A percentile compares a stretch with the other conserved stretches of the same genome.
Evolutionary conservation across 2,888 invertebrate genomes (phyloP).

Genomic region (Leptogaster cylindrica): DNA sequence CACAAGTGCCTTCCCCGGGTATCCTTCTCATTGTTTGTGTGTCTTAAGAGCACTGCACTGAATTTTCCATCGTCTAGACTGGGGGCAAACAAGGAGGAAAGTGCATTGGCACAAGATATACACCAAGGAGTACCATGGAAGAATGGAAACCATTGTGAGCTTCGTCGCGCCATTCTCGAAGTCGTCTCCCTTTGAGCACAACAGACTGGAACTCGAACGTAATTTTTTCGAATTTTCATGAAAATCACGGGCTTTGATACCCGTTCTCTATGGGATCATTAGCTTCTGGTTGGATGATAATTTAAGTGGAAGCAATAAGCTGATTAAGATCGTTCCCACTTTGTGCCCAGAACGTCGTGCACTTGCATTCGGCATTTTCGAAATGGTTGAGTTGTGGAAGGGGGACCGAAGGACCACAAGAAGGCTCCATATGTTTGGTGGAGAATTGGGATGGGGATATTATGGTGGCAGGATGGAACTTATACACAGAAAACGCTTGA

Average conservation of each 20-base stretch:
- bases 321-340: slow-evolving; percentile 26
- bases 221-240: slow-evolving; percentile 30
- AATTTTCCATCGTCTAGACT: slow-evolving; percentile 46
- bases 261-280: slow-evolving; percentile 13
- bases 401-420: too few relatives aligned
- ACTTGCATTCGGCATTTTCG: too few relatives aligned
- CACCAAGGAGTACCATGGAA: slow-evolving; percentile 31
- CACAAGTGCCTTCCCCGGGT: slow-evolving; percentile 23
- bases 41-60: slow-evolving; percentile 38
- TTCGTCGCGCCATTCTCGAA: slow-evolving; percentile 28
- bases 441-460: too few relatives aligned
- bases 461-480: not conserved
- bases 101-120: slow-evolving; percentile 43
- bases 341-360: not conserved
- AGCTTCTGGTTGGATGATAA: slow-evolving; percentile 36
- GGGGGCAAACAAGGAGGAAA: slow-evolving; percentile 42
- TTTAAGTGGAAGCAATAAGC: slow-evolving; percentile 35
- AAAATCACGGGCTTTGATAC: slow-evolving; percentile 34
- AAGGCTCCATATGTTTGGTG: too few relatives aligned
- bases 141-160: slow-evolving; percentile 36
- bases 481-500: not conserved
- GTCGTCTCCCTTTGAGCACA: slow-evolving; percentile 30
- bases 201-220: slow-evolving; percentile 24
- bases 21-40: slow-evolving; percentile 39
- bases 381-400: too few relatives aligned